Base-by-base conservation (phyloP, 2,888 invertebrate species). In the Diabrotica balteata region DNA sequence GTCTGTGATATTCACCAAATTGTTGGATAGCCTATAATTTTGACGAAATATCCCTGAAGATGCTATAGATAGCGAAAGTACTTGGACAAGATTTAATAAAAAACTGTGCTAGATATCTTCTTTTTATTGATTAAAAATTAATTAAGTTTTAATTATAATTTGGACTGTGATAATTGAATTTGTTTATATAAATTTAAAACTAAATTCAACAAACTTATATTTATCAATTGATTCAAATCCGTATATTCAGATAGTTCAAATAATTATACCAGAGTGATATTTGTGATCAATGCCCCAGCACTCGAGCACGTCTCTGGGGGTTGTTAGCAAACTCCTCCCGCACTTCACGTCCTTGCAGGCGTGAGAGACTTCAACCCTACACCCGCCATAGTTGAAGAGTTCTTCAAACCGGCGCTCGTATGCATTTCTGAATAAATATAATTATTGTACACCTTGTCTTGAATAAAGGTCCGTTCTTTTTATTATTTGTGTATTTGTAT, bases 251-350 rank as follows among this genome's bases (percentile, higher is more conserved):
- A 32, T 32, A 47, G 10, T 54, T 54, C n/a, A 42, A 54, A 54
- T 54, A 57, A 59, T 63, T 60, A 59, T 58, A 60, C 52, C 51
- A n/a, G 57, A 22, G 63, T 63, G 57, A 70, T 75, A 71, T 75
- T 75, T 73, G 73, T 72, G 74, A 70, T 73, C 63, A 63, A 65
- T 64, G 65, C 62, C 32, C 32, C 57, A 66, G 68, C 77, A 67
- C 77, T 77, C 73, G 72, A 77, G 76, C 77, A 77, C 76, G 76
- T 76, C 75, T 74, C 74, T 68, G 70, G 72, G 76, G 75, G 76
- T 76, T 77, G 77, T 77, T 77, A 75, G 74, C 72, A 72, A 77
- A 72, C 74, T 69, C 52, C 62, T 68, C 64, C 59, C 59, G 69
- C 62, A 69, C 71, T 69, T 63, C 67, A 72, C 55, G 64, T 50